Conservation (phyloP, 2,113 vertebrate species). For the Poecilia latipinna region DNA sequence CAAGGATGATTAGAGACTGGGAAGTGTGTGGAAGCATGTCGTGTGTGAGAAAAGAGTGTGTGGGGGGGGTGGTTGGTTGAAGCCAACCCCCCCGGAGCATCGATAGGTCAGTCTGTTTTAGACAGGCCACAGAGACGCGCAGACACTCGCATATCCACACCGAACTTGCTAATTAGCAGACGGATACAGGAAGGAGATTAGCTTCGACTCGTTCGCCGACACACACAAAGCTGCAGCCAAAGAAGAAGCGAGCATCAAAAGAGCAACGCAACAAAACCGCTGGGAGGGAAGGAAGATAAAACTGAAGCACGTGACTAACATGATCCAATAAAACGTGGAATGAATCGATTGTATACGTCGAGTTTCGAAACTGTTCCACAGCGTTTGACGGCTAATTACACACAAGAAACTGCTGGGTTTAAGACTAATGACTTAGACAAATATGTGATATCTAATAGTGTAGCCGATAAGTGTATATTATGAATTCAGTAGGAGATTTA, state of each 20-base stretch:
- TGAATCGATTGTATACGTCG: too few species aligned
- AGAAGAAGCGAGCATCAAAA: not conserved
- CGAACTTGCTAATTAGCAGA: constrained; percentile 38
- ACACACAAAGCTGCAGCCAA: constrained; percentile 1
- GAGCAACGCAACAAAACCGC: too few species aligned
- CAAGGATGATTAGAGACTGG: constrained; percentile 9
- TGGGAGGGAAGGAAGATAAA: too few species aligned
- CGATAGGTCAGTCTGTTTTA: constrained; percentile 54
- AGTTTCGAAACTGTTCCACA: too few species aligned
- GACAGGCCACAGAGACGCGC: constrained; percentile 34
- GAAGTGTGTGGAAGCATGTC: not conserved
- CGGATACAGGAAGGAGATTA: constrained; percentile 10
- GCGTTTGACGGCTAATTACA: too few species aligned
- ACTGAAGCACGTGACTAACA: too few species aligned
- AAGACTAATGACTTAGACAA: too few species aligned
- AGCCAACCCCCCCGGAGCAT: constrained; percentile 44
- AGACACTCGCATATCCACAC: constrained; percentile 15
- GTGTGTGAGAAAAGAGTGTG: not conserved
- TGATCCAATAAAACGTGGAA: too few species aligned
- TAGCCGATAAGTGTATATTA: too few species aligned
- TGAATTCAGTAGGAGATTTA: too few species aligned
- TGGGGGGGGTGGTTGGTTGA: constrained; percentile 4
- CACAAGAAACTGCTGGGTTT: too few species aligned
- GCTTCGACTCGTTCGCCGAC: not conserved
- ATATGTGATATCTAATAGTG: too few species aligned